Evolutionary conservation across 2,113 vertebrate genomes (phyloP), one percentile per base, ranked within the genome.

Genomic region (Emydocephalus ijimae): DNA sequence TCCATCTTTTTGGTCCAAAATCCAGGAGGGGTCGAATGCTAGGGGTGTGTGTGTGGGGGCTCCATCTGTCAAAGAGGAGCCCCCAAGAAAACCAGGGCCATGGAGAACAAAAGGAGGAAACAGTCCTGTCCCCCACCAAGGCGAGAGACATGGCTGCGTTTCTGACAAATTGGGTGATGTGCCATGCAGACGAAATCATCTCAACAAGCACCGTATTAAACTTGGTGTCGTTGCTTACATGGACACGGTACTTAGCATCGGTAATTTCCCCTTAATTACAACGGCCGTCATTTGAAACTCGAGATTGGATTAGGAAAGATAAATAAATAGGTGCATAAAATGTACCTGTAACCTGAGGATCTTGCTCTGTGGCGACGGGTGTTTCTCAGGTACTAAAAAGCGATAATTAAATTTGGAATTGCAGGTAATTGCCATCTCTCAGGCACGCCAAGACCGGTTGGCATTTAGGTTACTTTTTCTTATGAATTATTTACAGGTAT

Each of bases 241-340:
- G 91, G 86, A 34, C 1, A 4, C 24, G 0, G 26, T 8, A 48
- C 88, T 88, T 88, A n/a, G 69, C 59, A 8, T 92, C 55, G 93
- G 6, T 45, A 26, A 39, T 94, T 93, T 85, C 85, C 91, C 57
- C 15, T 85, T 89, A 50, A 15, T 86, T 9, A 11, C 89, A 89
- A 94, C 29, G 48, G 23, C 94, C 91, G 11, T 1, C 64, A 61
- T 94, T 94, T 94, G 89, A 95, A 95, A 95, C 93, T 92, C 89
- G 64, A 93, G 87, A 96, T 95, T 89, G 59, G 59, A 43, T 90
- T 55, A 54, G 54, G 90, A 3, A 48, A 87, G 81, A 90, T 85
- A 92, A 91, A 86, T 87, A 50, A 59, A 94, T 61, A 54, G 55
- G 90, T 29, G n/a, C 74, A 93, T 43, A 93, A 93, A 93, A 86